Conservation (phyloP, 2,888 invertebrate genomes). For the Entomobrya proxima region DNA sequence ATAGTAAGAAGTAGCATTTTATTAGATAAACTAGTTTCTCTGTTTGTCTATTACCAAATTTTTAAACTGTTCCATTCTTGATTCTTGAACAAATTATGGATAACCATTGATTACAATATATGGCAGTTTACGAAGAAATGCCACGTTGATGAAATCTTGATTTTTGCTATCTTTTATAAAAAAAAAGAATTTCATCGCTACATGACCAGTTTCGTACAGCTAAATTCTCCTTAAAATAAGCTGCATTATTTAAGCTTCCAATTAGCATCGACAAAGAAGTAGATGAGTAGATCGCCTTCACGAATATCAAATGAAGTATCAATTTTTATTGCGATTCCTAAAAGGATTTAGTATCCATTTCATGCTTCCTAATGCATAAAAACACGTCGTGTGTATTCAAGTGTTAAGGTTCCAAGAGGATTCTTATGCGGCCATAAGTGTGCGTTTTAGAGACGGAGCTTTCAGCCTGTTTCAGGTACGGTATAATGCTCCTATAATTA, state of each 20-base stretch:
- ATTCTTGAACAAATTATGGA: too few species aligned
- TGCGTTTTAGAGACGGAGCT: neutral
- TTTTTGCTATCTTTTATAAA: too few species aligned
- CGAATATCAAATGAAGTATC: constrained; percentile 13
- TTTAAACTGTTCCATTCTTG: too few species aligned
- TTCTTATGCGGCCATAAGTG: neutral
- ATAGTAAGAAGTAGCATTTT: neutral
- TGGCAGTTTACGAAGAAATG: too few species aligned
- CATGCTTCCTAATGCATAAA: constrained; percentile 25
- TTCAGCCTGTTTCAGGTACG: neutral
- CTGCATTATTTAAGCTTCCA: neutral
- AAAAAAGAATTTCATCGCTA: too few species aligned
- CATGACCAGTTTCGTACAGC: neutral
- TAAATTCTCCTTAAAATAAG: neutral
- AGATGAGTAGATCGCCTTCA: neutral
- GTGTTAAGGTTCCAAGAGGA: neutral
- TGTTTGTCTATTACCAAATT: neutral
- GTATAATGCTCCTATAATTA: constrained; percentile 9
- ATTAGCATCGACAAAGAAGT: neutral
- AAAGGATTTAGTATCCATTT: constrained; percentile 6
- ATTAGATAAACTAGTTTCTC: neutral
- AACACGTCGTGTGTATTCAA: neutral
- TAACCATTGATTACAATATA: too few species aligned
- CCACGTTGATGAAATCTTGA: too few species aligned
- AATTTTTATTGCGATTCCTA: constrained; percentile 30